These are phyloP conservation scores for Drosophila subsilvestris DNA, from an alignment of 2,888 invertebrate species.

Conservation along the genomic window DNA sequence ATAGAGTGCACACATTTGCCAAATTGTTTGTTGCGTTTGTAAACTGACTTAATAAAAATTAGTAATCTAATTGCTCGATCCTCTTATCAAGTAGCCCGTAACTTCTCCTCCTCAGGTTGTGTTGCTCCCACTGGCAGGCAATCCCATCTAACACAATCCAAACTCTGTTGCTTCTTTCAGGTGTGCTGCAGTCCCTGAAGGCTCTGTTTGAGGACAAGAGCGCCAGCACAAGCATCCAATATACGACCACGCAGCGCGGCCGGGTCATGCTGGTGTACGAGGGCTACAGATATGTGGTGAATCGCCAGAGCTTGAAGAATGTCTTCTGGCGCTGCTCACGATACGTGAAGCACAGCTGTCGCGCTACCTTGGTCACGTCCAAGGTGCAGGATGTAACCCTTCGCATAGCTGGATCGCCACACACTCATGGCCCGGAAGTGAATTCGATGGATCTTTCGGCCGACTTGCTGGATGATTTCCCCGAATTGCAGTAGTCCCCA, in stretches of 20 bases:
- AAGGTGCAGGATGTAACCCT: slow-evolving; percentile 81
- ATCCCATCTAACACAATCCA: slow-evolving; percentile 12
- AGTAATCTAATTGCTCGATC: slow-evolving; percentile 35
- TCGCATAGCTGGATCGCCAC: slow-evolving; percentile 82
- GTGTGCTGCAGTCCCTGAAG: slow-evolving; percentile 70
- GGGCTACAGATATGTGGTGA: slow-evolving; percentile 84
- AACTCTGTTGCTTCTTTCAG: slow-evolving; percentile 36
- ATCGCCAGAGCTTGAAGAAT: slow-evolving; percentile 84
- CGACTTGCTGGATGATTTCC: slow-evolving; percentile 79
- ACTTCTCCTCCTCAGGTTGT: not conserved
- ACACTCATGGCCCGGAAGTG: slow-evolving; percentile 83
- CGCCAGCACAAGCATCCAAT: slow-evolving; percentile 80
- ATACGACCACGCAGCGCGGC: slow-evolving; percentile 84
- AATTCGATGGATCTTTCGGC: slow-evolving; percentile 77
- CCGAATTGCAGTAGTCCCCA: slow-evolving; percentile 58
- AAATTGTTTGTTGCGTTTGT: slow-evolving; percentile 53
- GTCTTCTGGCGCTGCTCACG: slow-evolving; percentile 84
- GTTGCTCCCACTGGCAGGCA: not conserved
- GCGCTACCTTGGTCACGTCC: slow-evolving; percentile 83
- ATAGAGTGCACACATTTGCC: slow-evolving; percentile 21
- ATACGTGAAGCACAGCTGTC: slow-evolving; percentile 83
- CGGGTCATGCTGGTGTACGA: slow-evolving; percentile 84
- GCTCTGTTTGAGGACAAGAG: slow-evolving; percentile 80
- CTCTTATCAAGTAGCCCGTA: slow-evolving; percentile 20
- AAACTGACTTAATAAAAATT: slow-evolving; percentile 58